Base-by-base conservation (phyloP, 2,113 vertebrate genomes). In the Pygoscelis antarcticus region DNA sequence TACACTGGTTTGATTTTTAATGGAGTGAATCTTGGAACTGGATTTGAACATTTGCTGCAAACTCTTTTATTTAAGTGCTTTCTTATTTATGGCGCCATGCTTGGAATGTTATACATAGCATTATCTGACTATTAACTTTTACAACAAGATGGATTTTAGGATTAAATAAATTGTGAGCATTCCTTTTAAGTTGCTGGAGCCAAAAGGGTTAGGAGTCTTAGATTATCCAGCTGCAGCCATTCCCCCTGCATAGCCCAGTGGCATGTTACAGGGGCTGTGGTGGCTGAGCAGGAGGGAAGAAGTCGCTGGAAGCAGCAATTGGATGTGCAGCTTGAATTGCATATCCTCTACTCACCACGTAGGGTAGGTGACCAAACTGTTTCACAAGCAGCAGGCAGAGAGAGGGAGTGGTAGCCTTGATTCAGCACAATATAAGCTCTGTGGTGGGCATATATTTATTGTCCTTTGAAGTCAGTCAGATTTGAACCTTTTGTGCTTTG, bases 51-150 rank as follows among this genome's bases (percentile, higher is more conserved):
- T 87, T 93, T 87, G 57, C 76, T 87, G 61, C 55, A 46, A 74
- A 77, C 32, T 51, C 40, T 89, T 87, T 32, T 88, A 85, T 88
- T 93, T 93, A 90, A 96, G 83, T 77, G 44, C 66, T 96, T 89
- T 84, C 91, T 91, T 80, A 85, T 85, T 95, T 85, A 72, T 62
- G 55, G 78, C 0, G 0, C 40, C 49, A 51, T n/a, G 66, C 79
- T 96, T 80, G 42, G 82, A 91, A 87, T 88, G 34, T 52, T 87
- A 76, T 57, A 72, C 62, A n/a, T 44, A 88, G 58, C 75, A 80
- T 91, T 91, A 96, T 83, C 78, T 69, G 68, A 47, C 58, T 93
- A 34, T 83, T 90, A 88, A 90, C 68, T 94, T n/a, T 52, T 86
- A 75, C 70, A 62, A 61, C 30, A 78, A 86, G 89, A 88, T 60